phyloP scores from a whole-genome alignment of 2,888 invertebrate genomes.

The Stegophylla sp. region DNA sequence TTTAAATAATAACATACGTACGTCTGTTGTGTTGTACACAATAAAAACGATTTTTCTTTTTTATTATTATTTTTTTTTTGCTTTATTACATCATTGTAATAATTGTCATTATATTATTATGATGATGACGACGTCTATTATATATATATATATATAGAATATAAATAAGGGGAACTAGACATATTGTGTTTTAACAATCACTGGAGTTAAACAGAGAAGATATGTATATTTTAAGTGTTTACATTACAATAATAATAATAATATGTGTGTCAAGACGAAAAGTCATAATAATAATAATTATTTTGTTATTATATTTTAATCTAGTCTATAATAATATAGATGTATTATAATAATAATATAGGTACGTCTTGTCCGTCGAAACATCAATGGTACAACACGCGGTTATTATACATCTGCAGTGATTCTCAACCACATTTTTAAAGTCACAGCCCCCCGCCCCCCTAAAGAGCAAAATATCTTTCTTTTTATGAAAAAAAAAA shows the following conservation, averaged over 20 bases:
- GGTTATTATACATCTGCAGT: too few species aligned
- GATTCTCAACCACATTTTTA: too few species aligned
- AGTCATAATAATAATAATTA: neutral
- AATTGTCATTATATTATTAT: neutral
- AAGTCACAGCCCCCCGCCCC: too few species aligned
- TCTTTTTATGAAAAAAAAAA: too few species aligned
- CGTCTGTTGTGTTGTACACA: neutral
- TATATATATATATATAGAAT: too few species aligned
- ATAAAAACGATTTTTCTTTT: neutral
- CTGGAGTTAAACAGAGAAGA: slow-evolving; percentile 29
- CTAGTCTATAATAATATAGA: too few species aligned
- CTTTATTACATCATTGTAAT: slow-evolving; percentile 11
- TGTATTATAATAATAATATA: too few species aligned
- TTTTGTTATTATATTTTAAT: neutral
- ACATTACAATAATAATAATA: too few species aligned
- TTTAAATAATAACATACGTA: slow-evolving; percentile 39
- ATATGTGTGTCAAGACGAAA: slow-evolving; percentile 18
- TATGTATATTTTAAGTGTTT: slow-evolving; percentile 4
- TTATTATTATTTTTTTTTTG: neutral
- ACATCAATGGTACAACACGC: too few species aligned
- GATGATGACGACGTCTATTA: neutral
- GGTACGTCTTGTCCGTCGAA: neutral
- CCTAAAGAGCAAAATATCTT: too few species aligned
- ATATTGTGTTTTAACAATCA: slow-evolving; percentile 33
- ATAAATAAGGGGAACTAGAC: slow-evolving; percentile 19